Conservation (phyloP, 2,797 vertebrate genomes). For the Neopelma chrysocephalum region DNA sequence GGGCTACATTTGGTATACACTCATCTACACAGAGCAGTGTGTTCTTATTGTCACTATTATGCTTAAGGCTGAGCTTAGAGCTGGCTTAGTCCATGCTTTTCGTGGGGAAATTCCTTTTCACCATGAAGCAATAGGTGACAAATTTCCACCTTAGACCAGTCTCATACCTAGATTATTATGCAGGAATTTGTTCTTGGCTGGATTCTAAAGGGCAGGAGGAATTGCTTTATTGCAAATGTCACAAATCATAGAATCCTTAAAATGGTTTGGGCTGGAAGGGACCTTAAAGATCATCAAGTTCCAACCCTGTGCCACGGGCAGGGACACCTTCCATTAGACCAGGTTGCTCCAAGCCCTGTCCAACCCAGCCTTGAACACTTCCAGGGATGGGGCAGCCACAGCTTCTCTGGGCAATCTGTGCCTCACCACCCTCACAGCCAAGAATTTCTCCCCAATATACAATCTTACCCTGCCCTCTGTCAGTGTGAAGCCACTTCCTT, state of each 20-base stretch:
- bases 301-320: not conserved
- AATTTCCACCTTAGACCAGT: not conserved
- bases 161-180: not conserved
- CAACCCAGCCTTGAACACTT: not conserved
- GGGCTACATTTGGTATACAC: not conserved
- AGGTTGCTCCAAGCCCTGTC: not conserved
- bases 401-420: not conserved
- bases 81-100: not conserved
- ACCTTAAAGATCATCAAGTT: not conserved
- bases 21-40: not conserved
- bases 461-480: not conserved
- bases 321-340: not conserved
- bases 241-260: not conserved
- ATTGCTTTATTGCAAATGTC: not conserved
- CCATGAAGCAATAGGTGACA: not conserved
- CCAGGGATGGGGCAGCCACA: not conserved
- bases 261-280: not conserved
- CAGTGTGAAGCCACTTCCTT: not conserved
- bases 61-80: not conserved
- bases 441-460: not conserved
- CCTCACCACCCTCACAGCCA: not conserved
- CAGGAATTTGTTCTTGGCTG: not conserved
- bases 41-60: not conserved
- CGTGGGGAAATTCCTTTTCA: not conserved
- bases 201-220: not conserved